phyloP scores from a whole-genome alignment of 1,140 invertebrate genomes.

The Drosophila quadrilineata region DNA sequence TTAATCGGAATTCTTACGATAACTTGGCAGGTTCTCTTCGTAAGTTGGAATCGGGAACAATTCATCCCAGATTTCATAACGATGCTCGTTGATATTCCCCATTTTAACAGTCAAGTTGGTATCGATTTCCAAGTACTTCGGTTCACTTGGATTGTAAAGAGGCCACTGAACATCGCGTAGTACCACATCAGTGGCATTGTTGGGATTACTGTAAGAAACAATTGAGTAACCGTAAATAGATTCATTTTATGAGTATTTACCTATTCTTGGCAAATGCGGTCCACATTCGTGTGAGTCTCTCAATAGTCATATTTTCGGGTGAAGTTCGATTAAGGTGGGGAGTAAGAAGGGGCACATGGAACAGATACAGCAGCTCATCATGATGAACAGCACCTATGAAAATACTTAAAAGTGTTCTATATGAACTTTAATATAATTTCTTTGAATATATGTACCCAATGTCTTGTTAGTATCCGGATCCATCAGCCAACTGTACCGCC shows the following conservation, averaged over 20 bases:
- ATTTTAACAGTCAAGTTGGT: conserved; percentile 78
- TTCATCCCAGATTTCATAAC: conserved; percentile 83
- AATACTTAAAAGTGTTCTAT: no score
- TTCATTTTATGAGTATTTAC: conserved; percentile 56
- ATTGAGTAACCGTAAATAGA: neutral
- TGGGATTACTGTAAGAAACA: conserved; percentile 46
- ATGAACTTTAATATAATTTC: neutral
- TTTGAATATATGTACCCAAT: conserved; percentile 51
- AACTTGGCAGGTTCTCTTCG: no score
- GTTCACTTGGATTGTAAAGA: conserved; percentile 75
- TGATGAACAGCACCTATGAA: conserved; percentile 85
- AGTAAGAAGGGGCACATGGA: conserved; percentile 80
- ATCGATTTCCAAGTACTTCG: conserved; percentile 83
- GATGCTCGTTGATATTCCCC: conserved; percentile 82
- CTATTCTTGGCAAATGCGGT: conserved; percentile 82
- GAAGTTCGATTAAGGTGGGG: conserved; percentile 80
- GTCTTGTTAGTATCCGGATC: conserved; percentile 80
- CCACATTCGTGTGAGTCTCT: conserved; percentile 82
- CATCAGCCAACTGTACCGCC: conserved; percentile 82
- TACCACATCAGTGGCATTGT: conserved; percentile 51
- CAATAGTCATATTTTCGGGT: conserved; percentile 82
- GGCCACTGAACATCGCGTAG: conserved; percentile 82
- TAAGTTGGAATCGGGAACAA: conserved; percentile 81
- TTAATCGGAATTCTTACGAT: no score
- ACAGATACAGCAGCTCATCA: conserved; percentile 85